Conservation (phyloP, 2,797 vertebrate genomes). For the Sebastes iracundus region DNA sequence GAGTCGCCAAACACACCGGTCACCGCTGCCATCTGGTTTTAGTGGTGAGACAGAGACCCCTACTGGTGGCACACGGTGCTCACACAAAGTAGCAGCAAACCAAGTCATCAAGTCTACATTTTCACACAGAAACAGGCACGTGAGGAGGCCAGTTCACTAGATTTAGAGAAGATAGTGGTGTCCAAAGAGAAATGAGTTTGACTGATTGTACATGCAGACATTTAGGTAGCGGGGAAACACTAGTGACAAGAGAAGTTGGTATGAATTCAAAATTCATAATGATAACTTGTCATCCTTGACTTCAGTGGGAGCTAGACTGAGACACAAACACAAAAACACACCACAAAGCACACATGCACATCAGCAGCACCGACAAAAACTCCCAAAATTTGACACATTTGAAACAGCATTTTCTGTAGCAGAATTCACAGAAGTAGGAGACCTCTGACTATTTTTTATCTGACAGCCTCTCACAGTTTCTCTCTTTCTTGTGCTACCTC, state of each 20-base stretch:
- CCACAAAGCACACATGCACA: not conserved
- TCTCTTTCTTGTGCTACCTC: not conserved
- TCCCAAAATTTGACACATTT: slow-evolving; percentile 33
- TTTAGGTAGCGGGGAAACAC: slow-evolving; percentile 2
- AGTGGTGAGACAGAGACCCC: slow-evolving; percentile 69
- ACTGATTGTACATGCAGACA: not conserved
- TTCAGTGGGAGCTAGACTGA: slow-evolving; percentile 22
- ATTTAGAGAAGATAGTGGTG: slow-evolving; percentile 4
- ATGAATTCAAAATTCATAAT: slow-evolving; percentile 23
- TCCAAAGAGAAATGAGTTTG: not conserved
- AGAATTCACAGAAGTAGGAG: slow-evolving; percentile 41
- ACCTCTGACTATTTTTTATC: slow-evolving; percentile 36
- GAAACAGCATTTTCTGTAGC: slow-evolving; percentile 33
- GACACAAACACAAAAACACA: slow-evolving; percentile 24
- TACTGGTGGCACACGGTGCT: slow-evolving; percentile 49
- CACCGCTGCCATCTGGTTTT: slow-evolving; percentile 1
- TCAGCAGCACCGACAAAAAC: slow-evolving; percentile 26
- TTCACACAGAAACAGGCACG: not conserved
- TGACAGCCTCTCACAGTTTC: slow-evolving; percentile 34
- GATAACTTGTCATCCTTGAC: slow-evolving; percentile 37
- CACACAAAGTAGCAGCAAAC: not conserved
- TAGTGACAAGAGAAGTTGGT: not conserved
- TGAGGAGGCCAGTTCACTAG: not conserved
- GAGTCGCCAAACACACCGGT: not conserved
- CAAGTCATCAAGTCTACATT: not conserved